Conservation (phyloP, 2,888 invertebrate species). For the Pantelozetes paolii region DNA sequence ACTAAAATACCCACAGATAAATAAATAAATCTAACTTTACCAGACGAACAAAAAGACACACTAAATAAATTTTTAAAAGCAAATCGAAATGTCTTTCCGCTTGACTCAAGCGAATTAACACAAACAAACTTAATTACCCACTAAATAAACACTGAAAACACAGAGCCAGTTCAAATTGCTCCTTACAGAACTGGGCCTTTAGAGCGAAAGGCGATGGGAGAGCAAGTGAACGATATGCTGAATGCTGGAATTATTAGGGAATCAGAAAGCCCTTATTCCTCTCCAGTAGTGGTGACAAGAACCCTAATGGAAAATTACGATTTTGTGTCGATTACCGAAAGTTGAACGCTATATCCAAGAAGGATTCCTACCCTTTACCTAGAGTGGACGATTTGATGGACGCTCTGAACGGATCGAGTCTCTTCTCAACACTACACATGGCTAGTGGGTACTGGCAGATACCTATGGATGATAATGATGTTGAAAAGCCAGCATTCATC, state of each 20-base stretch:
- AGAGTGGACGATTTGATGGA: background rate
- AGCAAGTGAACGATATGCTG: conserved; percentile 28
- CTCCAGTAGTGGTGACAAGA: conserved; percentile 35
- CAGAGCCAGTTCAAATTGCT: background rate
- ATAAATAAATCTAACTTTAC: background rate
- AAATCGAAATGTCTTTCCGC: background rate
- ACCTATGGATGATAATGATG: conserved; percentile 3
- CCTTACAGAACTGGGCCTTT: conserved; percentile 12
- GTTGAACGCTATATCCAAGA: conserved; percentile 1
- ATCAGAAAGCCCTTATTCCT: conserved; percentile 20
- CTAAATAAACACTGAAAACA: background rate
- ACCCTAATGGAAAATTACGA: conserved; percentile 9
- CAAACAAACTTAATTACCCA: background rate
- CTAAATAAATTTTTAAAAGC: background rate
- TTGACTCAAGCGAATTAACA: background rate
- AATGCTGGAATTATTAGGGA: background rate
- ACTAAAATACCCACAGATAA: no score
- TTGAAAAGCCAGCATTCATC: conserved; percentile 39
- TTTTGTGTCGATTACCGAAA: conserved; percentile 31
- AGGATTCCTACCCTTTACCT: conserved; percentile 32
- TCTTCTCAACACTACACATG: conserved; percentile 36
- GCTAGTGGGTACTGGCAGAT: conserved; percentile 38
- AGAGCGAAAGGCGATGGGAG: conserved; percentile 7
- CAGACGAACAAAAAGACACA: background rate
- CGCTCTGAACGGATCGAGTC: background rate